Evolutionary conservation across 2,797 vertebrate genomes (phyloP).

Genomic region (Cirrhinus molitorella): DNA sequence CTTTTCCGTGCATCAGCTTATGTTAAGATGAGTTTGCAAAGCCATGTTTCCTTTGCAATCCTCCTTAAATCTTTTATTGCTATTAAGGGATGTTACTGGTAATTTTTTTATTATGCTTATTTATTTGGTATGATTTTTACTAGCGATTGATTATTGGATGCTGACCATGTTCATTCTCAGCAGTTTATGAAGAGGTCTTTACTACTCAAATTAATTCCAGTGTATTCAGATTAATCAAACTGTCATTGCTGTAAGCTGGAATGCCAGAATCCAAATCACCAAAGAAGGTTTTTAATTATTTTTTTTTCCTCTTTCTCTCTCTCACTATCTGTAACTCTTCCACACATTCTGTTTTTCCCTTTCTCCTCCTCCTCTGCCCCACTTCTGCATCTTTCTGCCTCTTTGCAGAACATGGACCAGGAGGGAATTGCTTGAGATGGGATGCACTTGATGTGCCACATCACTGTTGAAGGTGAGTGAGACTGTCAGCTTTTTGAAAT

Average conservation of each 20-base stretch:
- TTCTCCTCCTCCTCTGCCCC: not conserved
- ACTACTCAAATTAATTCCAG: constrained; percentile 1
- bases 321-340: not conserved
- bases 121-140: not conserved
- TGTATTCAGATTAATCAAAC: not conserved
- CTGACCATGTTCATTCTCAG: constrained; percentile 34
- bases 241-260: not conserved
- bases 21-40: constrained; percentile 26
- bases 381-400: constrained; percentile 26
- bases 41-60: not conserved
- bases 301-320: not conserved
- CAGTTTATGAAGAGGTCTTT: constrained; percentile 41
- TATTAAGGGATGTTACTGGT: not conserved
- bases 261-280: constrained; percentile 11
- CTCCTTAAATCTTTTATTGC: constrained; percentile 8
- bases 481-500: constrained; percentile 3
- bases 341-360: not conserved
- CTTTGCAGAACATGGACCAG: constrained; percentile 57
- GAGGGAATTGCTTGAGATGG: constrained; percentile 51
- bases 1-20: constrained; percentile 47
- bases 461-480: constrained; percentile 44
- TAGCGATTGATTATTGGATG: constrained; percentile 38
- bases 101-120: not conserved
- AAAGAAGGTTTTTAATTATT: not conserved
- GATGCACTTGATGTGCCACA: constrained; percentile 49